Percentiles rank a stretch among this genome's conserved stretches.
Conservation (phyloP, 1,140 invertebrate genomes). For the Saccostrea cuccullata region DNA sequence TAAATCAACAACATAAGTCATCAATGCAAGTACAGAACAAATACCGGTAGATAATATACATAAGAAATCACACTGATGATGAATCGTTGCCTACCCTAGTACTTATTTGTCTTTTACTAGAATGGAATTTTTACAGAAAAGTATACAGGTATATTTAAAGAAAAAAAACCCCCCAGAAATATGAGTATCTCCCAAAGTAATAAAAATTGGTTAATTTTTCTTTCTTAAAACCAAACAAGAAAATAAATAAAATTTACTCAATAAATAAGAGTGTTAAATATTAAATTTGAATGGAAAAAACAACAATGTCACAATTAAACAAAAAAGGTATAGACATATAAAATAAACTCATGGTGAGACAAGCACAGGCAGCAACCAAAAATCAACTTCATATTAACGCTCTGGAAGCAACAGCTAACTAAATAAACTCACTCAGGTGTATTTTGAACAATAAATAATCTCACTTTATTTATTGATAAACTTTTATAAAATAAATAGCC, state of each 20-base stretch:
- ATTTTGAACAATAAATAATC: background rate
- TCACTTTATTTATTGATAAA: background rate
- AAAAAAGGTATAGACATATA: background rate
- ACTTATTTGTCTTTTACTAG: too few relatives aligned
- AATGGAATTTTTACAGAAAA: too few relatives aligned
- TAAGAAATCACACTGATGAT: too few relatives aligned
- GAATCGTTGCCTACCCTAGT: too few relatives aligned
- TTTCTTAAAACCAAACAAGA: background rate
- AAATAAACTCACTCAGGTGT: background rate
- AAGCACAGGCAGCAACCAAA: conserved; percentile 7
- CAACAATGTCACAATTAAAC: background rate
- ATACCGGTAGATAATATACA: too few relatives aligned
- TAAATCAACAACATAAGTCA: too few relatives aligned
- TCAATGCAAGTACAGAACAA: too few relatives aligned
- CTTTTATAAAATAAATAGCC: background rate
- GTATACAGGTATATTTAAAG: background rate
- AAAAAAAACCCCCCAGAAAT: too few relatives aligned
- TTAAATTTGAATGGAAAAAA: background rate
- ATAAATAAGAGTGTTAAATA: conserved; percentile 13
- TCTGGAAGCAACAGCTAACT: conserved; percentile 6
- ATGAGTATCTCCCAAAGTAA: background rate
- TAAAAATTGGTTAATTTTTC: background rate
- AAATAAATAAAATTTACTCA: background rate
- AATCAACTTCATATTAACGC: background rate
- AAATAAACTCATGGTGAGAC: background rate